Evolutionary conservation across 2,113 vertebrate genomes (phyloP).

Genomic region (Elephantulus edwardii): DNA sequence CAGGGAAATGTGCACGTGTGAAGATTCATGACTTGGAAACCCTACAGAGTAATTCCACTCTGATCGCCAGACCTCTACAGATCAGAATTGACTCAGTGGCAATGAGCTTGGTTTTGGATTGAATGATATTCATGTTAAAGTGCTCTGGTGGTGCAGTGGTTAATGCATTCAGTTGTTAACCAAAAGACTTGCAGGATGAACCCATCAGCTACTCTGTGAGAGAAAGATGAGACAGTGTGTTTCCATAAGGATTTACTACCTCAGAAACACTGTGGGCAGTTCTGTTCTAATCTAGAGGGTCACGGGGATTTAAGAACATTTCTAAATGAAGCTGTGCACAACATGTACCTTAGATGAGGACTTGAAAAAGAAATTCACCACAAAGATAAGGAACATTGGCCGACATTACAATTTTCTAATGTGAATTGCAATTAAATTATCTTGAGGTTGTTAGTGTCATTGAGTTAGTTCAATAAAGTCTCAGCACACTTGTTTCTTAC

Average conservation of each 20-base stretch:
- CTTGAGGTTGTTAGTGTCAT: no score
- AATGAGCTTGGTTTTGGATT: no score
- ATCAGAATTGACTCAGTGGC: no score
- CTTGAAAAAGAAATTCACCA: conserved; percentile 12
- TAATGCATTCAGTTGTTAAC: no score
- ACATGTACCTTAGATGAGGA: background rate
- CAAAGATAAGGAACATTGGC: background rate
- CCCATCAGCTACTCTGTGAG: no score
- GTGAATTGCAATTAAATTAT: background rate
- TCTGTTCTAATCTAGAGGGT: no score
- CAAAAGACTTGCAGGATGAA: no score
- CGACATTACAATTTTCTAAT: conserved; percentile 19
- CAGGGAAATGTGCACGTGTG: no score
- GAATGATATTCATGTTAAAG: background rate
- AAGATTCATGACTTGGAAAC: no score
- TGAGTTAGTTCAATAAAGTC: background rate
- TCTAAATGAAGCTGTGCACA: conserved; percentile 23
- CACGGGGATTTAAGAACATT: conserved; percentile 22
- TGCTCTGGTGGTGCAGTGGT: background rate
- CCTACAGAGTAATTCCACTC: no score
- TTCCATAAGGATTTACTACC: background rate
- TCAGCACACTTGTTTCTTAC: background rate
- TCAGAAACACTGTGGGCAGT: background rate
- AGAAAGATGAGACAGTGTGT: no score
- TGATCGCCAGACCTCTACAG: no score